Conservation (phyloP, 2,797 vertebrate genomes). For the Liparis tanakae region DNA sequence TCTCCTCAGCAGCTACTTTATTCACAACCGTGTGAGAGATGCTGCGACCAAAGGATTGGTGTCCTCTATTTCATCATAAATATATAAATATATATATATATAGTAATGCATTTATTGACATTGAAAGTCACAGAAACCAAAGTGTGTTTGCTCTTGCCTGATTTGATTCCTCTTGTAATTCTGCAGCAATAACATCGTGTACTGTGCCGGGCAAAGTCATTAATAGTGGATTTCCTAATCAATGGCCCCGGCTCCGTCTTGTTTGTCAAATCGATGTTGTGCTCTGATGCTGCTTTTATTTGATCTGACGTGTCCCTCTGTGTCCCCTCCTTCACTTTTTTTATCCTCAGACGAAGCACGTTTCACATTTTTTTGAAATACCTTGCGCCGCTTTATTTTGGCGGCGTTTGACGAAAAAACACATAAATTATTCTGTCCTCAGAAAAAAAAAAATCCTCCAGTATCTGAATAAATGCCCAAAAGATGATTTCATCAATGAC, state of each 20-base stretch:
- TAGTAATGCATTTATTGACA: background rate
- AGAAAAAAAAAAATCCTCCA: background rate
- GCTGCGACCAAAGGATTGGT: background rate
- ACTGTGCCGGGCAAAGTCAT: conserved; percentile 61
- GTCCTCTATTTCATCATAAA: background rate
- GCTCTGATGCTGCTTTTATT: conserved; percentile 65
- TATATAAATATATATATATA: background rate
- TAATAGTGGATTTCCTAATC: conserved; percentile 78
- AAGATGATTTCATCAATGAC: background rate
- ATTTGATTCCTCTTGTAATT: conserved; percentile 50
- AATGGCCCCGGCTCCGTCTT: conserved; percentile 65
- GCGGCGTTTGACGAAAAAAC: background rate
- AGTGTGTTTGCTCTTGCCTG: conserved; percentile 39
- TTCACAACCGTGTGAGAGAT: background rate
- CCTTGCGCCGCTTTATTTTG: conserved; percentile 5
- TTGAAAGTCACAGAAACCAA: conserved; percentile 24
- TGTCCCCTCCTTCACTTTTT: conserved; percentile 19
- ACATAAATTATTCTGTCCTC: conserved; percentile 2
- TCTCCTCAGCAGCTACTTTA: background rate
- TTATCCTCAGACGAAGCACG: conserved; percentile 3
- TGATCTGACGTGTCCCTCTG: conserved; percentile 46
- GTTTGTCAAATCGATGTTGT: conserved; percentile 73
- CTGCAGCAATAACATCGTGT: conserved; percentile 52
- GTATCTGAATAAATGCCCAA: background rate
- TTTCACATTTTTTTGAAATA: background rate